A percentile compares a stretch with the other conserved stretches of the same genome.
Conservation (phyloP, 2,797 vertebrate species). For the Sciurus carolinensis region DNA sequence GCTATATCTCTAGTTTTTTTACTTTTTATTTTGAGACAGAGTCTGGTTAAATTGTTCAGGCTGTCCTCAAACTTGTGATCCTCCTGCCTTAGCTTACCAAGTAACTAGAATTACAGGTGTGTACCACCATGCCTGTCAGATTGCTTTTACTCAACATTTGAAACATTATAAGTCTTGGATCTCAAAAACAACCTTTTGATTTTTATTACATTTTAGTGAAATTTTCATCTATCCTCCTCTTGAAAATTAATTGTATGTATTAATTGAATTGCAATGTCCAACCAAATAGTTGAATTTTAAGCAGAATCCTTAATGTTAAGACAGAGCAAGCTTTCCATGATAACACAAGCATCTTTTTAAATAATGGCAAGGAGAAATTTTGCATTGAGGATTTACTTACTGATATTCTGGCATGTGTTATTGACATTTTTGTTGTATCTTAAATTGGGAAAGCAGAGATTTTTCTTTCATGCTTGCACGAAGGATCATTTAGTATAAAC, state of each 20-base stretch:
- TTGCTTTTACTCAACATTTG: not conserved
- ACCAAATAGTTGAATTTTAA: not conserved
- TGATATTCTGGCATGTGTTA: slow-evolving; percentile 16
- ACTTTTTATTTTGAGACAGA: too few species aligned
- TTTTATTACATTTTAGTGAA: not conserved
- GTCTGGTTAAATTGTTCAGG: too few species aligned
- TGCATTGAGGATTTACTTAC: not conserved
- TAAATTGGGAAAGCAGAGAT: not conserved
- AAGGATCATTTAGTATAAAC: slow-evolving; percentile 23
- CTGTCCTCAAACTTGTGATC: too few species aligned
- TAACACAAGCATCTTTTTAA: slow-evolving; percentile 39
- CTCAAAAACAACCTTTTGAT: not conserved
- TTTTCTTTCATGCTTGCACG: not conserved
- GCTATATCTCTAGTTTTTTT: too few species aligned
- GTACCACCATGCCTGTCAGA: too few species aligned
- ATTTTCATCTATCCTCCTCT: not conserved
- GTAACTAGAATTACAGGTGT: too few species aligned
- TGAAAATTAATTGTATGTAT: slow-evolving; percentile 45
- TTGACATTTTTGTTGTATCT: slow-evolving; percentile 16
- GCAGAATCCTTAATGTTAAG: not conserved
- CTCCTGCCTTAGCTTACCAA: too few species aligned
- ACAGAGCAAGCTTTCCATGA: not conserved
- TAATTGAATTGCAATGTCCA: not conserved
- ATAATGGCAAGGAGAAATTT: slow-evolving; percentile 42
- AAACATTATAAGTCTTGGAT: slow-evolving; percentile 31